Percentiles rank a stretch among this genome's conserved stretches.
Conservation (phyloP, 2,888 invertebrate genomes). For the Plagodis dolabraria region DNA sequence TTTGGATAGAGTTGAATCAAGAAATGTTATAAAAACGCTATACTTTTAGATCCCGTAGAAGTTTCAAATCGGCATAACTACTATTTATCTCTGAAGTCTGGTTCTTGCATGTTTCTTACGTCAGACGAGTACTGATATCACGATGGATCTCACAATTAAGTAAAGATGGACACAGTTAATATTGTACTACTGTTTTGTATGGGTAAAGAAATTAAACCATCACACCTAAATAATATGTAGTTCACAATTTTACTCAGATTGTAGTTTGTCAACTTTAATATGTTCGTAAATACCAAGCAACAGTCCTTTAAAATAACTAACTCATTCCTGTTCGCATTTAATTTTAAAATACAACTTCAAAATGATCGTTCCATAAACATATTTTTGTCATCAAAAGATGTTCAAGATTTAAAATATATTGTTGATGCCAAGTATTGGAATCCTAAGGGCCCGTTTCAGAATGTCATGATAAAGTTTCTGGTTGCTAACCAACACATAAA, state of each 20-base stretch:
- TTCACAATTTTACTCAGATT: too few species aligned
- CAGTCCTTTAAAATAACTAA: conserved; percentile 30
- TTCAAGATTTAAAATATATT: too few species aligned
- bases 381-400: too few species aligned
- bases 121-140: conserved; percentile 25
- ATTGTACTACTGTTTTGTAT: too few species aligned
- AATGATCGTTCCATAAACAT: conserved; percentile 25
- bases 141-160: conserved; percentile 36
- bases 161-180: not conserved
- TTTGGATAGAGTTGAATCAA: too few species aligned
- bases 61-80: not conserved
- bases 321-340: conserved; percentile 69
- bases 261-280: not conserved
- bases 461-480: too few species aligned
- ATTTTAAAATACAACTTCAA: conserved; percentile 36
- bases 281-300: not conserved
- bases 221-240: too few species aligned
- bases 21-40: too few species aligned
- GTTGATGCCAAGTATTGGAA: conserved; percentile 10
- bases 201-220: too few species aligned
- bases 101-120: conserved; percentile 8
- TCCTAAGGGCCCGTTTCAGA: too few species aligned
- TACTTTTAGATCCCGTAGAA: too few species aligned
- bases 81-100: conserved; percentile 2
- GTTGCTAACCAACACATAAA: too few species aligned